A percentile compares a stretch with the other conserved stretches of the same genome.
Conservation (phyloP, 2,797 vertebrate species). For the Notoglanidium macrostoma region DNA sequence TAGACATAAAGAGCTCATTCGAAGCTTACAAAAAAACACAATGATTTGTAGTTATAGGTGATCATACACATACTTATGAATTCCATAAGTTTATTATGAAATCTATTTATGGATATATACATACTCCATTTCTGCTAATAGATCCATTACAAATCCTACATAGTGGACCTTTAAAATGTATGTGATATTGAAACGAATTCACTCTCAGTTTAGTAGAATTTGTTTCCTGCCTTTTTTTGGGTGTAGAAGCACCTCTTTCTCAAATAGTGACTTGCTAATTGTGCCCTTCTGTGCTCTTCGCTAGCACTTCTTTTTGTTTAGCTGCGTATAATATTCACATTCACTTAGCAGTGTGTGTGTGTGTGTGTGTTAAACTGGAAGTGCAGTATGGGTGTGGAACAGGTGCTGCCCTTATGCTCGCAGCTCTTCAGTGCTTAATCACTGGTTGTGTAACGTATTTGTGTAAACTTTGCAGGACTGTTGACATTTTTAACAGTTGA, state of each 20-base stretch:
- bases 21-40: too few species aligned
- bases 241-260: slow-evolving; percentile 30
- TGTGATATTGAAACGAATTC: background rate
- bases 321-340: slow-evolving; percentile 28
- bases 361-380: slow-evolving; percentile 5
- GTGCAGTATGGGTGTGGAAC: slow-evolving; percentile 12
- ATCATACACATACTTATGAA: too few species aligned
- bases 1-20: too few species aligned
- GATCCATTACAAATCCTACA: too few species aligned
- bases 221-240: background rate
- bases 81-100: too few species aligned
- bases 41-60: too few species aligned
- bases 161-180: too few species aligned
- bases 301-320: slow-evolving; percentile 24
- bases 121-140: too few species aligned
- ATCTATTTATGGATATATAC: too few species aligned
- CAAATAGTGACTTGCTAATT: slow-evolving; percentile 49
- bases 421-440: slow-evolving; percentile 21
- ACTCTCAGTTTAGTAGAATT: background rate
- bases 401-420: slow-evolving; percentile 11
- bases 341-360: slow-evolving; percentile 20
- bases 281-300: slow-evolving; percentile 24
- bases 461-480: slow-evolving; percentile 7
- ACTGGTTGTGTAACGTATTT: slow-evolving; percentile 16
- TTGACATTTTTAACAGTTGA: slow-evolving; percentile 11